Base-by-base conservation (phyloP, 2,113 vertebrate species). In the Eptesicus fuscus region DNA sequence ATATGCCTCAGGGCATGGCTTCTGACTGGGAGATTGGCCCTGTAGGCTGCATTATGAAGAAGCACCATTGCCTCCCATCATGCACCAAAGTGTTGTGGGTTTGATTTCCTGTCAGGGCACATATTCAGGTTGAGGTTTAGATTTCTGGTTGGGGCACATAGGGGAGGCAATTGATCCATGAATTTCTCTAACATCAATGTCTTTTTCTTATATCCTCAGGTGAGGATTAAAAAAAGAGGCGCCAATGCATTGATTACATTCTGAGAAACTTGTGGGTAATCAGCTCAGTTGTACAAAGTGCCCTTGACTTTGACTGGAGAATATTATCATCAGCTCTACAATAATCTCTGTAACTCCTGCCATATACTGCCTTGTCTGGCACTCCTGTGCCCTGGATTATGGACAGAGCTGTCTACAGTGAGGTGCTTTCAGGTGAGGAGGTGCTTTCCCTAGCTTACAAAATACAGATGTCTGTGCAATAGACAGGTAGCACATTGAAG, bases 291-390 rank as follows among this genome's bases (percentile, higher is more conserved):
- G 14, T 42, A 76, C 5, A 49, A 93, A 70, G 25, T 70, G 13
- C 23, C 42, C 35, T 96, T 88, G n/a, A 71, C 65, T 90, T 87
- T 90, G 13, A 67, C 16, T 23, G 22, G n/a, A 93, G 92, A 56
- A 93, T 30, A 47, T 82, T 18, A 88, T 79, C 42, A 25, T 77
- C 42, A 82, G 42, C 5, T 85, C 23, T 22, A 22, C 30, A 85
- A 42, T 70, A 74, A 49, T 73, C 35, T 70, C 23, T n/a, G 13
- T 61, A 91, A 23, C 35, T 22, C 40, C 59, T 63, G 18, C 22
- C 16, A 42, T 80, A 37, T 70, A 30, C 18, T 1, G 1, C 42
- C 9, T 32, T 79, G 23, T 25, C 53, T 92, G 28, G 65, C 30
- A 44, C 70, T 73, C 32, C 25, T 93, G 12, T 73, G 49, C 2